A percentile compares a stretch with the other conserved stretches of the same genome.
These are phyloP conservation scores for Tethea ocularis DNA, from an alignment of 2,888 invertebrate species.

Conservation along the genomic window DNA sequence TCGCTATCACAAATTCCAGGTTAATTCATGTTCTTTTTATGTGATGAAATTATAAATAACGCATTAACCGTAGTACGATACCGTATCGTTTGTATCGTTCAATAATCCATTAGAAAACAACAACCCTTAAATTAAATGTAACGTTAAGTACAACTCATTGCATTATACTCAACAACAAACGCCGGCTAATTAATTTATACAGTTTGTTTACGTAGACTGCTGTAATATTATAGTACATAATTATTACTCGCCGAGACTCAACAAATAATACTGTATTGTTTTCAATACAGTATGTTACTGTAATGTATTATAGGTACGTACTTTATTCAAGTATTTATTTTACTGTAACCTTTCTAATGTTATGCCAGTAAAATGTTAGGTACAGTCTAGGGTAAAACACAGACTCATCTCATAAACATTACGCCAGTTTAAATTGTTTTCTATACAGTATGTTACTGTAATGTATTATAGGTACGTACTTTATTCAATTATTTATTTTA, in stretches of 20 bases:
- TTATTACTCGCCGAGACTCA: constrained; percentile 1
- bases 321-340: background rate
- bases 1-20: too few relatives aligned
- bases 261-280: background rate
- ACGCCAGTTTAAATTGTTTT: too few relatives aligned
- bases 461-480: background rate
- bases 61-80: too few relatives aligned
- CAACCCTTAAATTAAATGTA: too few relatives aligned
- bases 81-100: too few relatives aligned
- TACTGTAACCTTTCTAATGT: background rate
- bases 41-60: too few relatives aligned
- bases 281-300: background rate
- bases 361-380: background rate
- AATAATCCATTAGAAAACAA: too few relatives aligned
- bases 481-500: background rate
- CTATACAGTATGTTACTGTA: background rate
- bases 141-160: constrained; percentile 2
- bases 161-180: background rate
- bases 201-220: background rate
- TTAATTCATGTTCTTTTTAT: too few relatives aligned
- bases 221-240: background rate
- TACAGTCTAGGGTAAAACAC: too few relatives aligned
- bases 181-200: background rate
- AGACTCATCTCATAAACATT: too few relatives aligned
- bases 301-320: background rate